Evolutionary conservation across 2,113 vertebrate species (phyloP), one percentile per base, ranked within the genome.

Genomic region (Rallus limicola): DNA sequence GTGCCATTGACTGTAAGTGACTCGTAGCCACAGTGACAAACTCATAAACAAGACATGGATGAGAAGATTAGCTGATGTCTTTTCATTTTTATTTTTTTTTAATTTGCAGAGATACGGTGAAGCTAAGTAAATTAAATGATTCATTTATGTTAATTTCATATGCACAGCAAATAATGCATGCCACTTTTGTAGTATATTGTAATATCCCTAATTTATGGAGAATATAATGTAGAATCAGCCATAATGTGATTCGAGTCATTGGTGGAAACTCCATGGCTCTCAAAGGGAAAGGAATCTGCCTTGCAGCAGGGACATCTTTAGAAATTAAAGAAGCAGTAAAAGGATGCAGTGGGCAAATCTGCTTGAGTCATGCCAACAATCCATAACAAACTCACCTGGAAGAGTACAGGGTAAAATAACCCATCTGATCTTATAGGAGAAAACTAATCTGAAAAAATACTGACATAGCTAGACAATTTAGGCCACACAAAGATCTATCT

Each of bases 101-200:
- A 79, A 91, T 86, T 90, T 95, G 48, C 44, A 48, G 58, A 82
- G 68, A 56, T 88, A 77, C 11, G 15, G 53, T 86, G 28, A 77
- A 81, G 46, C 72, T 88, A 86, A 93, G 72, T 89, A 91, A 92
- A 93, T 92, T 67, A 91, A 93, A 91, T 78, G 0, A 91, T 56
- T 88, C 42, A 34, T 83, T 93, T 90, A 78, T 78, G 77, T 29
- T 91, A 82, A 85, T 85, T 89, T 91, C 40, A 79, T 16, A 34
- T 68, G 74, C 70, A 62, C n/a, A 71, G 36, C 64, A 95, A 92
- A 94, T 89, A 89, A 84, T 28, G 40, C 70, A 18, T 72, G 58
- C 36, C 13, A 16, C 53, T 92, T 95, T 63, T 53, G 26, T 87
- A 62, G 55, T 87, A 76, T 50, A 90, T 88, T 86, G 65, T 82